A percentile compares a stretch with the other conserved stretches of the same genome.
These are phyloP conservation scores for Brienomyrus longianalis DNA, from an alignment of 2,113 vertebrate species.

Conservation along the genomic window DNA sequence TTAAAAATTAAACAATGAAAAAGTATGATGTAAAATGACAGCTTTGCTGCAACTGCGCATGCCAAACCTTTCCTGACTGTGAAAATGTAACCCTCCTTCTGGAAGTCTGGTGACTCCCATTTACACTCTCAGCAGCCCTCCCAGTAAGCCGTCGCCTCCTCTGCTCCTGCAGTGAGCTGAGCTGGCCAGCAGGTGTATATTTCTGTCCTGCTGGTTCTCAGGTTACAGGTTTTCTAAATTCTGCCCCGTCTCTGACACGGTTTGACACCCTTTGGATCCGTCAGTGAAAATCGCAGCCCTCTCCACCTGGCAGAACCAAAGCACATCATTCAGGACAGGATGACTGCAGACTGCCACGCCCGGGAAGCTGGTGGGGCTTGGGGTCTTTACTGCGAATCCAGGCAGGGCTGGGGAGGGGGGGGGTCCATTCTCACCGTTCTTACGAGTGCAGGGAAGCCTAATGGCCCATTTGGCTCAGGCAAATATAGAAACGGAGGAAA, in stretches of 20 bases:
- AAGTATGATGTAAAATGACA: not conserved
- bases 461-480: conserved; percentile 47
- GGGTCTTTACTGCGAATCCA: not conserved
- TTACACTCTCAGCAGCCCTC: not conserved
- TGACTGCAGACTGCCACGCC: not conserved
- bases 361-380: conserved; percentile 12
- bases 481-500: conserved; percentile 40
- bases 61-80: not conserved
- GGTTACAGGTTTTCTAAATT: not conserved
- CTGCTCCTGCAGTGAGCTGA: not conserved
- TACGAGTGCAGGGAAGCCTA: conserved; percentile 34
- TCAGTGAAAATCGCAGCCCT: conserved; percentile 24
- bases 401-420: not conserved
- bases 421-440: conserved; percentile 7
- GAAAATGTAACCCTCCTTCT: not conserved
- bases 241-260: not conserved
- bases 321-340: not conserved
- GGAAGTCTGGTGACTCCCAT: not conserved
- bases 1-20: not conserved
- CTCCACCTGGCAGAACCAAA: not conserved
- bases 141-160: no score
- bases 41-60: not conserved
- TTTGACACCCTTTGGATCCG: not conserved
- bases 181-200: not conserved
- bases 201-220: not conserved